phyloP scores from a whole-genome alignment of 2,113 vertebrate species.

The Coptodon rendalli region DNA sequence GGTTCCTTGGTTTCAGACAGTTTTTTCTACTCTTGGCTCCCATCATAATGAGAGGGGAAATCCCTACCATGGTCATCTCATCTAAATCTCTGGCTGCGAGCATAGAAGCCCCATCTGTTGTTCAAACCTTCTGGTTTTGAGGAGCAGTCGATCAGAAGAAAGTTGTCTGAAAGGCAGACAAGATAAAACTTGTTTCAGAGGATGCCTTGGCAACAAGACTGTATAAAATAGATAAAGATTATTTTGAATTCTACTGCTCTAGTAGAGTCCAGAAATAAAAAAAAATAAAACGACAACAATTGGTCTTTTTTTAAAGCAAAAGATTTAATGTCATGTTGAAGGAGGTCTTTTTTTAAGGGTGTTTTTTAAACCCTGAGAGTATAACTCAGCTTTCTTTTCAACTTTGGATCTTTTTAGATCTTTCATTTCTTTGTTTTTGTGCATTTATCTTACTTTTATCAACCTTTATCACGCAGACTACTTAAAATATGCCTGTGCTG shows the following conservation, averaged over 20 bases:
- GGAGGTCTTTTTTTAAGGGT: not conserved
- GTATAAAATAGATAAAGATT: not conserved
- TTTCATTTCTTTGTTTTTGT: not conserved
- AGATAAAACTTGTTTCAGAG: not conserved
- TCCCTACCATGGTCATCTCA: not conserved
- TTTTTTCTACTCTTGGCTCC: not conserved
- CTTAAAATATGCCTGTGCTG: not conserved
- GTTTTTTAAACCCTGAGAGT: not conserved
- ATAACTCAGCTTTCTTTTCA: not conserved
- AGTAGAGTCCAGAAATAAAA: not conserved
- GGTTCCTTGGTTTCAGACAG: not conserved
- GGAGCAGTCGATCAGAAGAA: not conserved
- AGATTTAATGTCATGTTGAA: not conserved
- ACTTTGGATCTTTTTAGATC: not conserved
- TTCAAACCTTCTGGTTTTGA: not conserved
- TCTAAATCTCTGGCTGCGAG: not conserved
- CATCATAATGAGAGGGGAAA: not conserved
- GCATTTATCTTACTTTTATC: not conserved
- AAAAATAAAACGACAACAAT: not conserved
- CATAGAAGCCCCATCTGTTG: accelerated
- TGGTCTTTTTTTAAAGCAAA: not conserved
- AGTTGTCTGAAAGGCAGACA: not conserved
- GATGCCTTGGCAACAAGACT: not conserved
- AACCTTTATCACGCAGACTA: not conserved
- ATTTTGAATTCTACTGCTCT: not conserved